phyloP scores from a whole-genome alignment of 2,888 invertebrate genomes.

The Lycocerus yunnanus region DNA sequence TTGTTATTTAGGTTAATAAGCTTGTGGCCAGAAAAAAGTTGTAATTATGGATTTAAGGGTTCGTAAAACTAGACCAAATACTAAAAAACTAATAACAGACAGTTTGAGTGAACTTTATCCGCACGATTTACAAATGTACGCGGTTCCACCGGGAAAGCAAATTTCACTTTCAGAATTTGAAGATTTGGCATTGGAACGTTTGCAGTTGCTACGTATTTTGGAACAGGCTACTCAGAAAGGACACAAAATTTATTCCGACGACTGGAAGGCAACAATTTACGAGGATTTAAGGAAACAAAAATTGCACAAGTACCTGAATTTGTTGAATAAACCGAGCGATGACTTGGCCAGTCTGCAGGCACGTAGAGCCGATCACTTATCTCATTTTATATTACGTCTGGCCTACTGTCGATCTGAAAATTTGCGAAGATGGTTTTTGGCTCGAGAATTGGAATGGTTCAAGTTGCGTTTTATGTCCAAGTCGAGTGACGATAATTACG shows the following conservation, averaged over 20 bases:
- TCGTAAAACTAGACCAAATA: conserved; percentile 1
- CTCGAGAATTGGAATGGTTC: conserved; percentile 89
- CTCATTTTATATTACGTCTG: conserved; percentile 90
- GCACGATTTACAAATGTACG: conserved; percentile 80
- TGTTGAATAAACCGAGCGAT: conserved; percentile 63
- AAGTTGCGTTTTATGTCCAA: conserved; percentile 72
- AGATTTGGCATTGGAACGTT: conserved; percentile 80
- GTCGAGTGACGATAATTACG: conserved; percentile 59
- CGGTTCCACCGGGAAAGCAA: conserved; percentile 71
- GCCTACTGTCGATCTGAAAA: conserved; percentile 91
- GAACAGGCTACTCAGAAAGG: conserved; percentile 74
- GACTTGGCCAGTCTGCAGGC: conserved; percentile 68
- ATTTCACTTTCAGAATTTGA: conserved; percentile 85
- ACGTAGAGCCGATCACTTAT: conserved; percentile 81
- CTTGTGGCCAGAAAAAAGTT: conserved; percentile 3
- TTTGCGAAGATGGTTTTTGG: conserved; percentile 83
- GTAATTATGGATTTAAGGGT: background rate
- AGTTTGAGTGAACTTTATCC: conserved; percentile 65
- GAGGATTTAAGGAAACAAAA: conserved; percentile 71
- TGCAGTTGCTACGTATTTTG: conserved; percentile 77
- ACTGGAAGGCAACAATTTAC: conserved; percentile 68
- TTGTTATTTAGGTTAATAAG: background rate
- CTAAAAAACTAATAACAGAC: conserved; percentile 34
- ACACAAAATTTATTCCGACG: conserved; percentile 65
- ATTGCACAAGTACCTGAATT: conserved; percentile 65